A percentile compares a stretch with the other conserved stretches of the same genome.
Evolutionary conservation across 2,888 invertebrate species (phyloP).

Genomic region (Platycnemis pennipes): DNA sequence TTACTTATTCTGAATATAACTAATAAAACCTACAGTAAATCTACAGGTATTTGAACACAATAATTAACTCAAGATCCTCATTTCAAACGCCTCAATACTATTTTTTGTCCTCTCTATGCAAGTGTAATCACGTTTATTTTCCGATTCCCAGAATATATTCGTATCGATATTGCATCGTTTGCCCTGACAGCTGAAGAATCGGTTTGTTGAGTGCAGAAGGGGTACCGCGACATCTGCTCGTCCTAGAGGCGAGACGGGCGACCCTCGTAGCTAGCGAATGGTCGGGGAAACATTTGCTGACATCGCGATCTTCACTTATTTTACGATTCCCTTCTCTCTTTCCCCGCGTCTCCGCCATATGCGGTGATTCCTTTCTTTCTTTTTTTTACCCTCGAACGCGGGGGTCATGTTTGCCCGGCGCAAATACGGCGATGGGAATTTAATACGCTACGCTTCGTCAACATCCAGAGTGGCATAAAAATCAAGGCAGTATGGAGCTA

Average conservation of each 20-base stretch:
- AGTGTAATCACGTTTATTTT: too few relatives aligned
- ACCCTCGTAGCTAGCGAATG: background rate
- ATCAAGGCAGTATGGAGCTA: background rate
- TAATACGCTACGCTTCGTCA: background rate
- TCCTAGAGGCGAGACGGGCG: background rate
- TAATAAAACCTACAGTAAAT: too few relatives aligned
- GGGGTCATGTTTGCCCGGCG: slow-evolving; percentile 3
- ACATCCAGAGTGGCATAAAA: background rate
- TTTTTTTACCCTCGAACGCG: background rate
- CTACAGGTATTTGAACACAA: too few relatives aligned
- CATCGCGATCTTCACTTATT: background rate
- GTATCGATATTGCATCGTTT: too few relatives aligned
- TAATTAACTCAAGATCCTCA: too few relatives aligned
- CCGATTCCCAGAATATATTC: too few relatives aligned
- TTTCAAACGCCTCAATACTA: too few relatives aligned
- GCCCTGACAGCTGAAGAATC: too few relatives aligned
- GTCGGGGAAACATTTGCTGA: background rate
- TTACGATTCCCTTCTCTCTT: background rate
- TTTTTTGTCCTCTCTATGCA: too few relatives aligned
- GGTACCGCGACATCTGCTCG: background rate
- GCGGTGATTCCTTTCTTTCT: background rate
- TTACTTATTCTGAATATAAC: too few relatives aligned
- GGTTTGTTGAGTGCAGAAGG: too few relatives aligned
- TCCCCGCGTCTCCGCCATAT: too few relatives aligned
- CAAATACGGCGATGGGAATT: slow-evolving; percentile 31